Evolutionary conservation across 2,888 invertebrate genomes (phyloP).

Genomic region (Microplitis manilae): DNA sequence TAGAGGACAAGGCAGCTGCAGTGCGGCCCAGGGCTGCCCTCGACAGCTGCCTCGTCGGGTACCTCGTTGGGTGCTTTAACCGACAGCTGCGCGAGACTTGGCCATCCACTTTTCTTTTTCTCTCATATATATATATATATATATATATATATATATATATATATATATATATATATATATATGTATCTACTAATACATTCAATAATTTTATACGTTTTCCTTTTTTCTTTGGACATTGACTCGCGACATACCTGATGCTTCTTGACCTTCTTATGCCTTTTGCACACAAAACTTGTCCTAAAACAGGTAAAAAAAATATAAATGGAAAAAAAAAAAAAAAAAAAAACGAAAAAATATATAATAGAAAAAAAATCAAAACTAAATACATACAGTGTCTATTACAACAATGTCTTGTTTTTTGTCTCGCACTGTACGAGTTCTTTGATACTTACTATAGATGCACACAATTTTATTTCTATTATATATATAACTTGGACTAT

Average conservation of each 20-base stretch:
- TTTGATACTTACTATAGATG: neutral
- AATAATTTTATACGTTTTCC: neutral
- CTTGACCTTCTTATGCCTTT: constrained; percentile 22
- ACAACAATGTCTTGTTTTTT: neutral
- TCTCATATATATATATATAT: constrained; percentile 22
- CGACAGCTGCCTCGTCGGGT: constrained; percentile 61
- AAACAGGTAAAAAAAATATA: constrained; percentile 19
- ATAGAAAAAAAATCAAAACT: neutral
- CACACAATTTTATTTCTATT: constrained; percentile 30
- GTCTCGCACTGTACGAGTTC: neutral
- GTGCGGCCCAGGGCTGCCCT: constrained; percentile 58
- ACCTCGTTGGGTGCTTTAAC: constrained; percentile 66
- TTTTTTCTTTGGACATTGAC: constrained; percentile 24
- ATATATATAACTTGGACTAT: constrained; percentile 10
- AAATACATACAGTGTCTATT: neutral
- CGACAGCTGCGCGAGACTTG: constrained; percentile 65
- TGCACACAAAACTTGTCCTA: constrained; percentile 35
- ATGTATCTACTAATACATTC: constrained; percentile 18
- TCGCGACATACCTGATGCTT: constrained; percentile 16
- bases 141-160: constrained; percentile 20
- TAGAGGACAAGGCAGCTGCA: constrained; percentile 63
- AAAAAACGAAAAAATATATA: neutral
- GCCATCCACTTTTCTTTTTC: constrained; percentile 43
- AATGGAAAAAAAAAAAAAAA: too few species aligned
- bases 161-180: constrained; percentile 7